phyloP scores from a whole-genome alignment of 2,113 vertebrate species.

The Xiphophorus couchianus region DNA sequence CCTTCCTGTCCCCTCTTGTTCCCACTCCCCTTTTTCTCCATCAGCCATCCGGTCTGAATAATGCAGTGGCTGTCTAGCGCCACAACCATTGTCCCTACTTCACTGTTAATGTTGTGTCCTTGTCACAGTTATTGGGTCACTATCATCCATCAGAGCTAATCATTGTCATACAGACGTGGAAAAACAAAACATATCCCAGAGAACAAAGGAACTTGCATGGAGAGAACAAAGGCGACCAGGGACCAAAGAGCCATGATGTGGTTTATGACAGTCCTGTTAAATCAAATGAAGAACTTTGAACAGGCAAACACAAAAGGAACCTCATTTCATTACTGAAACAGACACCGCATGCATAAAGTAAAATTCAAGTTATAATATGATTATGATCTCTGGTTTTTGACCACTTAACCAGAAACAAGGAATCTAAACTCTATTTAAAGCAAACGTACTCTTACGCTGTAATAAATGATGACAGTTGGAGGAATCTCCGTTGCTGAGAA shows the following conservation, averaged over 20 bases:
- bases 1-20: constrained; percentile 48
- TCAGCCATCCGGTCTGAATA: constrained; percentile 68
- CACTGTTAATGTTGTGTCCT: constrained; percentile 74
- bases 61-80: constrained; percentile 59
- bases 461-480: no score
- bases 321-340: constrained; percentile 17
- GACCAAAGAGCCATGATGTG: constrained; percentile 11
- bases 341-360: constrained; percentile 15
- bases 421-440: neutral
- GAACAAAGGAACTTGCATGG: constrained; percentile 53
- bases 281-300: constrained; percentile 27
- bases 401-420: neutral
- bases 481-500: no score
- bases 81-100: constrained; percentile 62
- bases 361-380: neutral
- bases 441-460: neutral
- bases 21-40: constrained; percentile 26
- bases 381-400: neutral
- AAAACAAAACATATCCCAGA: constrained; percentile 49
- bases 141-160: constrained; percentile 72
- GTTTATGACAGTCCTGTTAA: constrained; percentile 18
- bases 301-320: constrained; percentile 15
- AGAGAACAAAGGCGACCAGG: constrained; percentile 43
- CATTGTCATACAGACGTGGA: constrained; percentile 65
- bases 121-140: constrained; percentile 71